A percentile compares a stretch with the other conserved stretches of the same genome.
phyloP scores from a whole-genome alignment of 1,140 invertebrate genomes.

The Danaus melanippus region DNA sequence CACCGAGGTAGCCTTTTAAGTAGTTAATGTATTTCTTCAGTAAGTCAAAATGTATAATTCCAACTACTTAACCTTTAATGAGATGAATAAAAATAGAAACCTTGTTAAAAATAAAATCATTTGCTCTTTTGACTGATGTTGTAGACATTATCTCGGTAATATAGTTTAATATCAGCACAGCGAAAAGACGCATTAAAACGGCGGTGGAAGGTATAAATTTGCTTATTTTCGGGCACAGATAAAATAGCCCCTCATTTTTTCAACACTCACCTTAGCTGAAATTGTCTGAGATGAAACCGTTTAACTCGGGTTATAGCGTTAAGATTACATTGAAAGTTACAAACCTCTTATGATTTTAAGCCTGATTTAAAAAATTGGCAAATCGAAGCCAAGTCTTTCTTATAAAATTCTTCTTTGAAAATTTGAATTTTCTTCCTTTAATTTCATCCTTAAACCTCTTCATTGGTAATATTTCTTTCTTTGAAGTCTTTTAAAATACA shows the following conservation, averaged over 20 bases:
- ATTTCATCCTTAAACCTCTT: too few species aligned
- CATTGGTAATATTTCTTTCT: too few species aligned
- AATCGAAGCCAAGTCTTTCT: too few species aligned
- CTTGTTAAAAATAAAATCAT: constrained; percentile 16
- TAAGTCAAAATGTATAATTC: constrained; percentile 10
- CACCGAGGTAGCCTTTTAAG: constrained; percentile 8
- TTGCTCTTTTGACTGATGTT: constrained; percentile 18
- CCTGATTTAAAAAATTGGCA: constrained; percentile 8
- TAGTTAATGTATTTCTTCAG: constrained; percentile 9
- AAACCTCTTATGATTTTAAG: constrained; percentile 14
- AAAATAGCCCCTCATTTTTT: constrained; percentile 33
- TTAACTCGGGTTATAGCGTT: constrained; percentile 25
- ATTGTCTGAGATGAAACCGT: constrained; percentile 25
- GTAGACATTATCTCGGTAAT: constrained; percentile 22
- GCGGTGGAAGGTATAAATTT: constrained; percentile 34
- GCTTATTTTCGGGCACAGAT: constrained; percentile 26
- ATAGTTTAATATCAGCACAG: constrained; percentile 24
- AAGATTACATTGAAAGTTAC: constrained; percentile 19
- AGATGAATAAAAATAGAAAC: constrained; percentile 13
- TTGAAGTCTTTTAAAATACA: too few species aligned
- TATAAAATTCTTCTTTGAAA: too few species aligned
- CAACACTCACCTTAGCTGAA: constrained; percentile 25
- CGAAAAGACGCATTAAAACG: constrained; percentile 24
- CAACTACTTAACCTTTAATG: constrained; percentile 14
- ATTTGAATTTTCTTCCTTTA: too few species aligned